Conservation (phyloP, 2,797 vertebrate species). For the Rhinichthys osculus region DNA sequence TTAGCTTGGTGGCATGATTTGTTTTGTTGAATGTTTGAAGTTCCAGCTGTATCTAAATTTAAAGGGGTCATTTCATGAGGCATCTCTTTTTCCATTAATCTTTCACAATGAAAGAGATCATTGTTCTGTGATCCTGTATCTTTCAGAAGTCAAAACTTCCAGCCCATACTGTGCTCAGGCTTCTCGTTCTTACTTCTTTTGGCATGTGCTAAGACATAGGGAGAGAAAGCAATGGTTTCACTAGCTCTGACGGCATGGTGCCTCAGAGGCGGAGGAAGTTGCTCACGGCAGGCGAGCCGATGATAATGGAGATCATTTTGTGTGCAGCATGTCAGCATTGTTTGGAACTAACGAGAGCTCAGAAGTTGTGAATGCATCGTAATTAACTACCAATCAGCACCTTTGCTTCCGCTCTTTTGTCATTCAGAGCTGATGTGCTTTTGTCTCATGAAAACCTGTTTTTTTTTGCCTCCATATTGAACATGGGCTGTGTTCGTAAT, state of each 20-base stretch:
- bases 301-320: constrained; percentile 42
- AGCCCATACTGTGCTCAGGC: not conserved
- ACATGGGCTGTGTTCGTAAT: not conserved
- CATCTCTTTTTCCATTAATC: not conserved
- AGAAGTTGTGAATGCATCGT: constrained; percentile 48
- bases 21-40: constrained; percentile 14
- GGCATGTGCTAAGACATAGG: not conserved
- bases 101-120: not conserved
- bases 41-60: constrained; percentile 11
- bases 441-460: not conserved
- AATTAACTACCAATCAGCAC: constrained; percentile 56
- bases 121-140: not conserved
- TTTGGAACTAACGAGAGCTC: constrained; percentile 47
- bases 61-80: not conserved
- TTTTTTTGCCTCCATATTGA: not conserved
- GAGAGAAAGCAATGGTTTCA: not conserved
- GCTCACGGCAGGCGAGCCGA: not conserved
- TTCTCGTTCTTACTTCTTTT: not conserved
- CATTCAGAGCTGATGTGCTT: constrained; percentile 12
- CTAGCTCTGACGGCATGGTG: constrained; percentile 8
- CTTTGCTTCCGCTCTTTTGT: constrained; percentile 46
- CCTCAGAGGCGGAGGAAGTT: constrained; percentile 39
- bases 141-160: not conserved
- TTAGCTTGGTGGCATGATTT: not conserved
- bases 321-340: constrained; percentile 35